phyloP scores from a whole-genome alignment of 37 sponge, comb jelly and placozoan genomes.

The Hormiphora californensis region DNA sequence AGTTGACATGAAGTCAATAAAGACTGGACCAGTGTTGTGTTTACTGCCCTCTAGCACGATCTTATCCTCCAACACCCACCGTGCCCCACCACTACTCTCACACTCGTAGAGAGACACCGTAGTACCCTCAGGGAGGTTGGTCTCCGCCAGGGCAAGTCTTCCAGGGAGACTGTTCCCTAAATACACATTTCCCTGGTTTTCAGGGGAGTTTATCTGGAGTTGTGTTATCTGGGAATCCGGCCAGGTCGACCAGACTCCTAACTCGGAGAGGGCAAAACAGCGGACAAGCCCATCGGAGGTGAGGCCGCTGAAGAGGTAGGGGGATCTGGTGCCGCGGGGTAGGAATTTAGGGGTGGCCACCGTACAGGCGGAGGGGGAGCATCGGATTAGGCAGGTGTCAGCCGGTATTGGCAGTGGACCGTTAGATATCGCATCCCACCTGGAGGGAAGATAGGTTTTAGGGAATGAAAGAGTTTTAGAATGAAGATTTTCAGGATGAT shows the following conservation, averaged over 20 bases:
- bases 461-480: no score
- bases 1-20: conserved; percentile 19
- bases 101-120: conserved; percentile 77
- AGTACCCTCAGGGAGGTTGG: neutral
- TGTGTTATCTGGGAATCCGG: neutral
- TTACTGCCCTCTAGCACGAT: conserved; percentile 50
- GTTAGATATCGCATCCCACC: neutral
- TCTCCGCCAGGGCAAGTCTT: conserved; percentile 4
- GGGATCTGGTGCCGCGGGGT: conserved; percentile 48
- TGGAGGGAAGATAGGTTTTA: neutral
- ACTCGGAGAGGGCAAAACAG: conserved; percentile 45
- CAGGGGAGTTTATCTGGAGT: neutral
- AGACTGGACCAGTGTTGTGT: neutral
- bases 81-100: conserved; percentile 70
- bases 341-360: conserved; percentile 37
- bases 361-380: neutral
- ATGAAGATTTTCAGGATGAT: neutral
- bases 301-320: conserved; percentile 69
- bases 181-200: neutral
- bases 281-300: conserved; percentile 66
- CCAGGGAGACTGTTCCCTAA: neutral
- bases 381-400: neutral
- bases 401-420: neutral
- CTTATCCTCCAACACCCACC: conserved; percentile 67
- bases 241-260: neutral